A percentile compares a stretch with the other conserved stretches of the same genome.
These are phyloP conservation scores for Linnaemya tessellans DNA, from an alignment of 2,888 invertebrate genomes.

Conservation along the genomic window DNA sequence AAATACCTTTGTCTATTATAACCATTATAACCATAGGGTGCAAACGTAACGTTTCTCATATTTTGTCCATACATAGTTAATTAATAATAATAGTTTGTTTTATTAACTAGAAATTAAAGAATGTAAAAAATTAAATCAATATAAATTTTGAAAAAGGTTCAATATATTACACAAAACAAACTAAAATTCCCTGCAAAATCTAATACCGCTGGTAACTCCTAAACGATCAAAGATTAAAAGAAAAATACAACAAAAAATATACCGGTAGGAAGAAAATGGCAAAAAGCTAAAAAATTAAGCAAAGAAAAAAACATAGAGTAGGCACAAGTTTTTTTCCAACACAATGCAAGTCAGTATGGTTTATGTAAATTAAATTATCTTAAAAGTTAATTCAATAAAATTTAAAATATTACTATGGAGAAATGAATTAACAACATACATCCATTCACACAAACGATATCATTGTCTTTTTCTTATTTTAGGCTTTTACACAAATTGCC, in stretches of 20 bases:
- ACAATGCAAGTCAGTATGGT: not conserved
- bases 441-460: not conserved
- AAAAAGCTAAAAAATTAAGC: slow-evolving; percentile 16
- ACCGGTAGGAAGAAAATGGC: slow-evolving; percentile 54
- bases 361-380: not conserved
- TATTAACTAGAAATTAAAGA: slow-evolving; percentile 70
- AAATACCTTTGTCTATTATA: slow-evolving; percentile 78
- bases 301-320: not conserved
- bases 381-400: not conserved
- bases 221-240: slow-evolving; percentile 38
- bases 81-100: slow-evolving; percentile 54
- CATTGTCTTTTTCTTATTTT: not conserved
- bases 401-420: too few species aligned
- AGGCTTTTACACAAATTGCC: slow-evolving; percentile 3
- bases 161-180: slow-evolving; percentile 11
- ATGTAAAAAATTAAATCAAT: slow-evolving; percentile 49
- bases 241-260: slow-evolving; percentile 30
- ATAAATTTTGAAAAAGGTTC: slow-evolving; percentile 39
- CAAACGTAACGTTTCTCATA: slow-evolving; percentile 76
- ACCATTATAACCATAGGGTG: slow-evolving; percentile 78
- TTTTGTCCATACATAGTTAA: slow-evolving; percentile 77
- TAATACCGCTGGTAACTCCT: slow-evolving; percentile 21
- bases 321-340: not conserved
- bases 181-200: not conserved
- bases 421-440: not conserved